Evolutionary conservation across 1,140 invertebrate genomes (phyloP).

Genomic region (Teleopsis dalmanni): DNA sequence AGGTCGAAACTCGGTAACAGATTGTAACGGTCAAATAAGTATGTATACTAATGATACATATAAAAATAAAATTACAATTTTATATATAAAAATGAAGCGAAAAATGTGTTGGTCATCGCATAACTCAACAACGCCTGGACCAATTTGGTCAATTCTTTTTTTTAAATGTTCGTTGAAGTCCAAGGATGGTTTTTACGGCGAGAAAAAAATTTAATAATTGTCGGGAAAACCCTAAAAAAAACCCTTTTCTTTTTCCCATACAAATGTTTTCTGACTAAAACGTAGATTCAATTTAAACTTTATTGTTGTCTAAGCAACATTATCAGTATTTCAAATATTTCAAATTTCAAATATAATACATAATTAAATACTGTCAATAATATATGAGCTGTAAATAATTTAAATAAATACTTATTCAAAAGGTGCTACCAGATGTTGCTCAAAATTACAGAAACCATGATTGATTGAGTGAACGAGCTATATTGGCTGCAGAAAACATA

Average conservation of each 20-base stretch:
- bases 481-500: constrained; percentile 34
- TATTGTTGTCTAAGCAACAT: too few species aligned
- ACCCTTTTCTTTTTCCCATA: constrained; percentile 1
- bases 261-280: neutral
- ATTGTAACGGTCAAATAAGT: too few species aligned
- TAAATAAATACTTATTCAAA: constrained; percentile 37
- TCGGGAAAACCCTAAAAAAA: constrained; percentile 2
- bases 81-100: too few species aligned
- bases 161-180: neutral
- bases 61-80: too few species aligned
- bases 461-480: constrained; percentile 33
- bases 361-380: too few species aligned
- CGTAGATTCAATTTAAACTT: neutral
- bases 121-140: neutral
- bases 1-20: too few species aligned
- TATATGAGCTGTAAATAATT: too few species aligned
- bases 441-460: constrained; percentile 40
- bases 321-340: too few species aligned
- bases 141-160: neutral
- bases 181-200: neutral
- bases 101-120: neutral
- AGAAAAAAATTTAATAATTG: neutral
- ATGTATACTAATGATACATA: too few species aligned
- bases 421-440: constrained; percentile 39
- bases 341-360: too few species aligned